phyloP scores from a whole-genome alignment of 1,140 invertebrate genomes.

The Formica selysi region DNA sequence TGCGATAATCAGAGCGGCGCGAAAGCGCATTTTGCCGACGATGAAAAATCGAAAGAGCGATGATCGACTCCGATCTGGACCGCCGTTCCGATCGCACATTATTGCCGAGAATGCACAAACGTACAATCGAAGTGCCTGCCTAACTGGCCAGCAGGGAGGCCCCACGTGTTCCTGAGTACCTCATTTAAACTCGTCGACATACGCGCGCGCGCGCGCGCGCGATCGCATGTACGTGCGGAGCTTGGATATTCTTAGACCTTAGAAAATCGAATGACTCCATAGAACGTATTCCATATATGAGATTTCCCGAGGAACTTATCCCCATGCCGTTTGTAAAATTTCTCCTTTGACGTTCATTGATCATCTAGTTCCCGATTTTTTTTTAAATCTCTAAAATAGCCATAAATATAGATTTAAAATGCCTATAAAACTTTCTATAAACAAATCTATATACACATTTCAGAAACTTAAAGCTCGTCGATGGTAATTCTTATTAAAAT shows the following conservation, averaged over 20 bases:
- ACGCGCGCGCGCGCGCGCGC: neutral
- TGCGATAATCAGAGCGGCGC: slow-evolving; percentile 34
- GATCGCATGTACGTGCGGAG: slow-evolving; percentile 33
- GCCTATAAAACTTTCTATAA: neutral
- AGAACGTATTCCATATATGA: slow-evolving; percentile 34
- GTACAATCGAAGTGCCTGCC: slow-evolving; percentile 21
- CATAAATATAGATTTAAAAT: neutral
- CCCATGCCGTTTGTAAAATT: slow-evolving; percentile 7
- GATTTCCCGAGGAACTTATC: neutral
- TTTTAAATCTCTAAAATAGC: neutral
- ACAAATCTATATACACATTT: neutral
- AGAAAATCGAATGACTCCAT: slow-evolving; percentile 54
- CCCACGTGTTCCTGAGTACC: slow-evolving; percentile 51
- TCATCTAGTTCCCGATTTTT: neutral
- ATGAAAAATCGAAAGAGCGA: slow-evolving; percentile 52
- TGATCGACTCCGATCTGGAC: slow-evolving; percentile 33
- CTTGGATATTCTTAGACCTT: slow-evolving; percentile 39
- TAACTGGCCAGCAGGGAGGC: slow-evolving; percentile 27
- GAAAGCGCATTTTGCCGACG: slow-evolving; percentile 24
- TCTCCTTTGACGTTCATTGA: neutral
- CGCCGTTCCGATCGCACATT: slow-evolving; percentile 54
- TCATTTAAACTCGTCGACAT: slow-evolving; percentile 41
- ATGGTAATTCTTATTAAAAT: slow-evolving; percentile 46
- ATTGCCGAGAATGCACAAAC: slow-evolving; percentile 46
- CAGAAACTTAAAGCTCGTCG: neutral